Evolutionary conservation across 2,113 vertebrate species (phyloP).

Genomic region (Nannospalax galili): DNA sequence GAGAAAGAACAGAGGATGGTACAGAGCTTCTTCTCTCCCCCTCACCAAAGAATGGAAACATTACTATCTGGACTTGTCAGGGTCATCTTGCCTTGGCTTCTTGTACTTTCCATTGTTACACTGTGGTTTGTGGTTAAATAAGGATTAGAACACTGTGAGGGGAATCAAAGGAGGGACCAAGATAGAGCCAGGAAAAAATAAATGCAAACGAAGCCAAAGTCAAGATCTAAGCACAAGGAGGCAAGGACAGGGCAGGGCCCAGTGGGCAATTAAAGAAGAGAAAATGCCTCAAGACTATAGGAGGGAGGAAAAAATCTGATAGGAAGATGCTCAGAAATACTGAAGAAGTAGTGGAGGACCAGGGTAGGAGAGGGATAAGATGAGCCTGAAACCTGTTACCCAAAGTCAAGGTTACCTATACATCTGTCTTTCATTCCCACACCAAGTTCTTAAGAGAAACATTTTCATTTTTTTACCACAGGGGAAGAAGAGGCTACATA

Average conservation of each 20-base stretch:
- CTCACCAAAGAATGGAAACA: background rate
- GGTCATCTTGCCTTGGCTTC: background rate
- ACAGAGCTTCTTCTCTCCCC: background rate
- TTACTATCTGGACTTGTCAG: constrained; percentile 5
- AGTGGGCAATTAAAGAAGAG: background rate
- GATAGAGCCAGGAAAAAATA: background rate
- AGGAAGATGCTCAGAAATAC: background rate
- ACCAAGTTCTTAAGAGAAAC: background rate
- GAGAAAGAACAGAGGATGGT: constrained; percentile 36
- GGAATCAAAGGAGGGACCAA: background rate
- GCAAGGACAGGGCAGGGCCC: background rate
- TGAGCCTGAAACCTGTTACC: background rate
- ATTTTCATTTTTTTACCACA: constrained; percentile 36
- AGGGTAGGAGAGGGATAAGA: background rate
- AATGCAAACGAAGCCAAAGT: background rate
- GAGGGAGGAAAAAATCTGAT: background rate
- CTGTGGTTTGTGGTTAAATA: background rate
- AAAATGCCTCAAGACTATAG: background rate
- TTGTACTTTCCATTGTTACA: background rate
- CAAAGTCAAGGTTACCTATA: background rate
- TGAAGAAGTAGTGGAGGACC: background rate
- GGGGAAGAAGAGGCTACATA: background rate
- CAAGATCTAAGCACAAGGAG: background rate
- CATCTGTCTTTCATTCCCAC: constrained; percentile 32
- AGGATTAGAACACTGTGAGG: background rate